phyloP scores from a whole-genome alignment of 2,113 vertebrate species.

The Urocynchramus pylzowi region DNA sequence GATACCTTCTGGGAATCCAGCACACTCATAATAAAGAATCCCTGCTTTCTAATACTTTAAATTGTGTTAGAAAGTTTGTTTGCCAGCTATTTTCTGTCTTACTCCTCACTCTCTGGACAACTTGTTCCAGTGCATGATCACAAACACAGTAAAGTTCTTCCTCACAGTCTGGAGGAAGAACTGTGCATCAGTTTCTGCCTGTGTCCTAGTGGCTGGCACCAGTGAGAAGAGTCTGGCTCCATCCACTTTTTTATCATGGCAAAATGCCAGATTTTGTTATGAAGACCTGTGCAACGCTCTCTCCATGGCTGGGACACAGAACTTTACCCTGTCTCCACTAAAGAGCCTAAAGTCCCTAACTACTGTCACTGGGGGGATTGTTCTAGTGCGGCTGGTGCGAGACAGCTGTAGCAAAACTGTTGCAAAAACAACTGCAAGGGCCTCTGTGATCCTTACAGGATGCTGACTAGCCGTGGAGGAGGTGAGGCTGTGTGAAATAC shows the following conservation, averaged over 20 bases:
- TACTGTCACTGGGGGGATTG: neutral
- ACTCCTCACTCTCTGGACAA: neutral
- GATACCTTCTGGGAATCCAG: neutral
- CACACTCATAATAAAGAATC: neutral
- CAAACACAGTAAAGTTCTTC: neutral
- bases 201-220: neutral
- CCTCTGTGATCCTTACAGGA: neutral
- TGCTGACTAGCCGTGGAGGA: rapidly evolving
- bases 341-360: neutral
- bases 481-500: too few species aligned
- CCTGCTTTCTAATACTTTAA: neutral
- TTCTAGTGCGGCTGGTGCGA: rapidly evolving
- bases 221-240: neutral
- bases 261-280: neutral
- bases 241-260: neutral
- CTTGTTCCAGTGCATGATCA: neutral
- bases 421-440: neutral
- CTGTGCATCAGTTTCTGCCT: neutral
- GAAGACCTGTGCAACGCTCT: neutral
- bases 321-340: neutral
- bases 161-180: neutral
- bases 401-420: neutral
- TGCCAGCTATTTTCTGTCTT: neutral
- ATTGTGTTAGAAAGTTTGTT: neutral
- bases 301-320: neutral